These are phyloP conservation scores for Montipora efflorescens DNA, from an alignment of 64 coral and sea anemone species.

Conservation along the genomic window DNA sequence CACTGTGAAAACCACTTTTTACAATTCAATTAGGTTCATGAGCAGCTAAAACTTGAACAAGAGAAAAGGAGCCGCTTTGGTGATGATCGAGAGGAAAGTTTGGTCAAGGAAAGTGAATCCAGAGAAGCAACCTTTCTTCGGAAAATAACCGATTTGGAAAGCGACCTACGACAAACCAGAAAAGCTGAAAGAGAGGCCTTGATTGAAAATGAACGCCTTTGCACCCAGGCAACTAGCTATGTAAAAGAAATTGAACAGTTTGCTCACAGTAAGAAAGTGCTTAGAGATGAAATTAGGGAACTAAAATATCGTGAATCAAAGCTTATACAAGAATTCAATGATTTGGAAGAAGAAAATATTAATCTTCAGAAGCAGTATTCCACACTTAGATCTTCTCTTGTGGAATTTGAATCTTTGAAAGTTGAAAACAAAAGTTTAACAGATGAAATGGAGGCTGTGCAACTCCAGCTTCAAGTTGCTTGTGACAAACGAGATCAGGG, in stretches of 20 bases:
- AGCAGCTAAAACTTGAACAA: constrained; percentile 94
- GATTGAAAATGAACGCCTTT: constrained; percentile 87
- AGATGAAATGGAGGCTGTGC: constrained; percentile 92
- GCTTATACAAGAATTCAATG: constrained; percentile 88
- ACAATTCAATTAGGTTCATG: constrained; percentile 61
- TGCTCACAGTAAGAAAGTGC: constrained; percentile 76
- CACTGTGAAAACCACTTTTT: no score
- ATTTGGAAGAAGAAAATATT: constrained; percentile 96
- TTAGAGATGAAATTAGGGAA: constrained; percentile 87
- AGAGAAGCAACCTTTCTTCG: constrained; percentile 88
- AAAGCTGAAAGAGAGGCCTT: constrained; percentile 86
- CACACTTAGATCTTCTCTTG: constrained; percentile 82
- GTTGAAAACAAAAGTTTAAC: constrained; percentile 97
- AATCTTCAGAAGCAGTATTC: constrained; percentile 97
- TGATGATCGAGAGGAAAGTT: constrained; percentile 92
- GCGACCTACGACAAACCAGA: constrained; percentile 81
- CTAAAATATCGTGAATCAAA: constrained; percentile 81
- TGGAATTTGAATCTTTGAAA: constrained; percentile 98
- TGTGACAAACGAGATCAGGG: constrained; percentile 91
- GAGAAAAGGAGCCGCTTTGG: constrained; percentile 97
- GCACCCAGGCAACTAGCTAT: constrained; percentile 64
- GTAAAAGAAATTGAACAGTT: constrained; percentile 93
- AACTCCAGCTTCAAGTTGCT: constrained; percentile 92
- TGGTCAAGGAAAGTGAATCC: constrained; percentile 95
- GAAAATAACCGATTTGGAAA: constrained; percentile 97